phyloP scores from a whole-genome alignment of 1,140 invertebrate genomes.

The Cydia splendana region DNA sequence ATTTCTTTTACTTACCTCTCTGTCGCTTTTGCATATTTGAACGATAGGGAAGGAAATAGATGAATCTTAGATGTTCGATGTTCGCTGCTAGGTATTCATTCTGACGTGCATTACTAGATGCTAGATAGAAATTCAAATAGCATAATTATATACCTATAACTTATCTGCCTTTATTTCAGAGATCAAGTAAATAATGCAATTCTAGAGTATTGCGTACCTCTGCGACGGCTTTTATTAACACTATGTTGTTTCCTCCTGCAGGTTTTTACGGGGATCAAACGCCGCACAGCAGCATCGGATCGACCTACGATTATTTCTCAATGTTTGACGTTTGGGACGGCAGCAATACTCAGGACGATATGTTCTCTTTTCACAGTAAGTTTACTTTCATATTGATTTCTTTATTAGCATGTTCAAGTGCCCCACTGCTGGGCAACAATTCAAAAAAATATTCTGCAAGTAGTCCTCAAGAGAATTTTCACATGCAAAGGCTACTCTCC shows the following conservation, averaged over 20 bases:
- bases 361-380: constrained; percentile 72
- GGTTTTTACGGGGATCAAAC: constrained; percentile 73
- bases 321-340: constrained; percentile 69
- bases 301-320: constrained; percentile 68
- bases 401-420: too few relatives aligned
- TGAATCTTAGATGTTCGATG: too few relatives aligned
- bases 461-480: too few relatives aligned
- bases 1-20: too few relatives aligned
- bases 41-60: too few relatives aligned
- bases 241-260: constrained; percentile 37
- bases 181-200: background rate
- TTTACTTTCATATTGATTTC: constrained; percentile 43
- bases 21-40: too few relatives aligned
- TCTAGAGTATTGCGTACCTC: background rate
- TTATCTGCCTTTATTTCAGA: background rate
- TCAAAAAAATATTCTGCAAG: too few relatives aligned
- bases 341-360: constrained; percentile 55
- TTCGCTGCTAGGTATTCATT: too few relatives aligned
- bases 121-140: too few relatives aligned
- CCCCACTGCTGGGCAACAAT: too few relatives aligned
- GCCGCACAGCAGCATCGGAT: constrained; percentile 71
- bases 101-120: too few relatives aligned
- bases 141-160: background rate
- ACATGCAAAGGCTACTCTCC: too few relatives aligned
- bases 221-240: background rate